phyloP scores from a whole-genome alignment of 1,140 invertebrate species.

The Drosophila rhopaloa region DNA sequence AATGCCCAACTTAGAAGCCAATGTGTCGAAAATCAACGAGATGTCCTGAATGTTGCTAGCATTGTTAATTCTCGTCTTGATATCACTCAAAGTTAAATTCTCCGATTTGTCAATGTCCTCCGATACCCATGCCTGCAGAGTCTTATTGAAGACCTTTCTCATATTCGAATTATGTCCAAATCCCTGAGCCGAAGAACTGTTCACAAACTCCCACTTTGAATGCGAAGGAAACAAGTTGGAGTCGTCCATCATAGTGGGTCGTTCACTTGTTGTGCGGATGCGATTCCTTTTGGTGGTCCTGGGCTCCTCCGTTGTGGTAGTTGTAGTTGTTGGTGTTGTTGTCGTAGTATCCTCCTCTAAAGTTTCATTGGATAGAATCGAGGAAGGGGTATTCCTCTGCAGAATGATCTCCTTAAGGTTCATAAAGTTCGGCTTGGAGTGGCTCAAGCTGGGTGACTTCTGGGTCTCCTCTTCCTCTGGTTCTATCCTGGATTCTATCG shows the following conservation, averaged over 20 bases:
- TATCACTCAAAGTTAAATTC: conserved; percentile 69
- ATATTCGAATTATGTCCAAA: conserved; percentile 68
- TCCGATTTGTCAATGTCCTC: conserved; percentile 79
- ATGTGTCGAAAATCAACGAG: conserved; percentile 81
- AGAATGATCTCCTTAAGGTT: conserved; percentile 81
- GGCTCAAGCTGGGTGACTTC: background rate
- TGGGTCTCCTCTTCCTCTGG: conserved; percentile 45
- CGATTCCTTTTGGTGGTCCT: conserved; percentile 52
- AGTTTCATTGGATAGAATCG: conserved; percentile 27
- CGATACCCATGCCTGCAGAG: conserved; percentile 81
- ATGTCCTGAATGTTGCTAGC: conserved; percentile 83
- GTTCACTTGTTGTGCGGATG: conserved; percentile 53
- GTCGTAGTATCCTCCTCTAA: conserved; percentile 14
- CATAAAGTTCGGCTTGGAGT: conserved; percentile 70
- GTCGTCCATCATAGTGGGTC: conserved; percentile 76
- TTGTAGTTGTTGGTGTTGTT: conserved; percentile 21
- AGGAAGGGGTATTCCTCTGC: conserved; percentile 55
- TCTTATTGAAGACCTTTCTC: conserved; percentile 81
- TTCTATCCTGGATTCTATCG: conserved; percentile 64
- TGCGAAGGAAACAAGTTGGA: conserved; percentile 81
- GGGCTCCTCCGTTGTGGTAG: conserved; percentile 22
- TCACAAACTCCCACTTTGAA: conserved; percentile 82
- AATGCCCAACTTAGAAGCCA: conserved; percentile 83
- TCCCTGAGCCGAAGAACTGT: conserved; percentile 64
- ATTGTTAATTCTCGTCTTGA: conserved; percentile 81